A percentile compares a stretch with the other conserved stretches of the same genome.
Evolutionary conservation across 2,888 invertebrate genomes (phyloP).

Genomic region (Drosophila pseudotakahashii): DNA sequence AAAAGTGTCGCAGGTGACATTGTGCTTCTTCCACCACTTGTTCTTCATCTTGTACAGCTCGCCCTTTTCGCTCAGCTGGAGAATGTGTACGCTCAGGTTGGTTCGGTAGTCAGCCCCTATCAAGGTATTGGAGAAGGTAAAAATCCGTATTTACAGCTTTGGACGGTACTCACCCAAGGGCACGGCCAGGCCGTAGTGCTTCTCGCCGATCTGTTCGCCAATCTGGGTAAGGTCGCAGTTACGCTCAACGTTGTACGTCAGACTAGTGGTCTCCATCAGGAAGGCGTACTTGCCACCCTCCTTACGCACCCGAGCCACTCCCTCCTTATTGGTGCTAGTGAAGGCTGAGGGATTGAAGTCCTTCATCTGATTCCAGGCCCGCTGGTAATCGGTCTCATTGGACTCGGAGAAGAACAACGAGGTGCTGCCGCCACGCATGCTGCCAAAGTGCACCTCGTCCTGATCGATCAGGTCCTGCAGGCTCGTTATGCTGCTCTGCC

Average conservation of each 20-base stretch:
- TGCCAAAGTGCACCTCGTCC: slow-evolving; percentile 97
- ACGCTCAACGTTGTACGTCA: slow-evolving; percentile 94
- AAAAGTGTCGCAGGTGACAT: slow-evolving; percentile 83
- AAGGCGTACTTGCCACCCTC: slow-evolving; percentile 94
- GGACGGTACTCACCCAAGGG: slow-evolving; percentile 88
- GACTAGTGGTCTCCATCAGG: slow-evolving; percentile 97
- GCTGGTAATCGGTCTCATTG: slow-evolving; percentile 92
- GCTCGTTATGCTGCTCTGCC: slow-evolving; percentile 94
- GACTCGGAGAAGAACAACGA: slow-evolving; percentile 95
- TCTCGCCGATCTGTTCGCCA: slow-evolving; percentile 92
- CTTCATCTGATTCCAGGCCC: slow-evolving; percentile 96
- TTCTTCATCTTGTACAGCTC: slow-evolving; percentile 91
- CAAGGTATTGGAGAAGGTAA: slow-evolving; percentile 19
- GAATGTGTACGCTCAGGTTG: slow-evolving; percentile 93
- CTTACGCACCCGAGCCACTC: slow-evolving; percentile 91
- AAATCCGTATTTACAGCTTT: no score
- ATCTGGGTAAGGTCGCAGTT: slow-evolving; percentile 92
- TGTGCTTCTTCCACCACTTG: slow-evolving; percentile 94
- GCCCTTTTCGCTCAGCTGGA: slow-evolving; percentile 95
- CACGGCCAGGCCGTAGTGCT: slow-evolving; percentile 97
- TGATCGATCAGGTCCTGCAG: slow-evolving; percentile 96
- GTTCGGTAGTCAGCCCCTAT: slow-evolving; percentile 91
- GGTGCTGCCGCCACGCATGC: slow-evolving; percentile 94
- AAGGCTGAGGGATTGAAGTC: slow-evolving; percentile 92
- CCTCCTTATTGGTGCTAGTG: slow-evolving; percentile 91